Percentiles rank a stretch among this genome's conserved stretches.
These are phyloP conservation scores for Capromys pilorides DNA, from an alignment of 2,797 vertebrate genomes.

Conservation along the genomic window DNA sequence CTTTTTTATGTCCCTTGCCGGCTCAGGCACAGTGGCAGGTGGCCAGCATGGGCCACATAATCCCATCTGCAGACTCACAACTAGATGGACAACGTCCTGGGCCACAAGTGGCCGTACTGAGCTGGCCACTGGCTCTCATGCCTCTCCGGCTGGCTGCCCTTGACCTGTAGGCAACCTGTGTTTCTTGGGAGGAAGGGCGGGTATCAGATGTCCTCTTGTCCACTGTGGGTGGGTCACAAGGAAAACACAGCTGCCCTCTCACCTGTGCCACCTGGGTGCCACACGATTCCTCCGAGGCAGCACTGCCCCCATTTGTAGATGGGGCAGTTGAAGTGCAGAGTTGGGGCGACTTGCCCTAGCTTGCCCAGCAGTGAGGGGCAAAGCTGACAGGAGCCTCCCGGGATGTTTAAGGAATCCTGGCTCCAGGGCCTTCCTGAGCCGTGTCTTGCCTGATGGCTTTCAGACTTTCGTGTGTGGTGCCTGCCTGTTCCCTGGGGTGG, in stretches of 20 bases:
- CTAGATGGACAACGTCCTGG: neutral
- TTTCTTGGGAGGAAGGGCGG: neutral
- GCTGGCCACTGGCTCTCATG: neutral
- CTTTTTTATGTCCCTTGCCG: neutral
- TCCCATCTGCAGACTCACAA: rapidly evolving
- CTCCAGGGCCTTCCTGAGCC: neutral
- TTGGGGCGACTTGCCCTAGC: neutral
- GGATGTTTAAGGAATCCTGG: neutral
- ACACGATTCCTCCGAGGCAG: rapidly evolving
- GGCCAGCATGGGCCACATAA: rapidly evolving
- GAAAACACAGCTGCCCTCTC: neutral
- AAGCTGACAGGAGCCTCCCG: rapidly evolving
- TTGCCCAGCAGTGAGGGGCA: neutral
- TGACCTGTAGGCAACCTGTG: neutral
- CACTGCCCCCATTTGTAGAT: rapidly evolving
- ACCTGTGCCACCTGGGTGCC: neutral
- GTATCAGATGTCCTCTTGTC: neutral
- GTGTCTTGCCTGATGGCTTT: neutral
- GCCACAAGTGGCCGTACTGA: rapidly evolving
- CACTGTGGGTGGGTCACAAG: neutral
- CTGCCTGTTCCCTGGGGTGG: neutral
- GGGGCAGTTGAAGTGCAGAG: neutral
- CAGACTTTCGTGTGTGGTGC: neutral
- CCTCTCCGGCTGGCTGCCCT: neutral
- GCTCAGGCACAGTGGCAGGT: neutral